Evolutionary conservation across 2,888 invertebrate genomes (phyloP).

Genomic region (Hemicrepidius hirtus): DNA sequence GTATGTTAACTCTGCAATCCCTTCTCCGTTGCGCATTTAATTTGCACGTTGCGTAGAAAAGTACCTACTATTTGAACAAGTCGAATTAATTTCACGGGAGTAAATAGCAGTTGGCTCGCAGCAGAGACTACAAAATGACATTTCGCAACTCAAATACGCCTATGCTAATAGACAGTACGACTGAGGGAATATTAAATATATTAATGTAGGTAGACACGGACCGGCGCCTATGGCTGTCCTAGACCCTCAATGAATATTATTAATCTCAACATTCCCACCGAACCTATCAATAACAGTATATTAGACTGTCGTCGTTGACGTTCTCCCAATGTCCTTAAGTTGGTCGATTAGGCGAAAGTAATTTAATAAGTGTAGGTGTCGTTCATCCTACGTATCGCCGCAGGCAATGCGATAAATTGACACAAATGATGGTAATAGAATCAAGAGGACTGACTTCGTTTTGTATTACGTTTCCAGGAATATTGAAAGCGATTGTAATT

Average conservation of each 20-base stretch:
- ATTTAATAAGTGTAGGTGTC: conserved; percentile 35
- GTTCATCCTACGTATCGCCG: conserved; percentile 11
- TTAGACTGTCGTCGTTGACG: conserved; percentile 29
- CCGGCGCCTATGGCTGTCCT: conserved; percentile 13
- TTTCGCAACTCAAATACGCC: conserved; percentile 52
- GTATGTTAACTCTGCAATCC: background rate
- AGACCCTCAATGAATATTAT: conserved; percentile 5
- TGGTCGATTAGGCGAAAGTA: conserved; percentile 35
- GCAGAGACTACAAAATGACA: conserved; percentile 49
- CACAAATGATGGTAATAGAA: too few species aligned
- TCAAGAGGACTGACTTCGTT: too few species aligned
- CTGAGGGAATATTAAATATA: conserved; percentile 52
- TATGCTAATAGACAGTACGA: conserved; percentile 49
- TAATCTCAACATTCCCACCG: conserved; percentile 29
- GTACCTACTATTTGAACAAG: conserved; percentile 46
- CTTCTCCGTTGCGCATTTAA: conserved; percentile 37
- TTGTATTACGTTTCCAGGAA: too few species aligned
- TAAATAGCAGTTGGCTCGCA: conserved; percentile 46
- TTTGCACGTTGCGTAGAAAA: conserved; percentile 34
- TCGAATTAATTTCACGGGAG: conserved; percentile 50
- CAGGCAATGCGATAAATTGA: too few species aligned
- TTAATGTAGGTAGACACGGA: conserved; percentile 45
- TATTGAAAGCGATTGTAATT: too few species aligned
- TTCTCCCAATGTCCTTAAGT: conserved; percentile 24
- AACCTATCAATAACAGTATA: conserved; percentile 34